Conservation (phyloP, 1,140 invertebrate genomes). For the Steinernema feltiae region DNA sequence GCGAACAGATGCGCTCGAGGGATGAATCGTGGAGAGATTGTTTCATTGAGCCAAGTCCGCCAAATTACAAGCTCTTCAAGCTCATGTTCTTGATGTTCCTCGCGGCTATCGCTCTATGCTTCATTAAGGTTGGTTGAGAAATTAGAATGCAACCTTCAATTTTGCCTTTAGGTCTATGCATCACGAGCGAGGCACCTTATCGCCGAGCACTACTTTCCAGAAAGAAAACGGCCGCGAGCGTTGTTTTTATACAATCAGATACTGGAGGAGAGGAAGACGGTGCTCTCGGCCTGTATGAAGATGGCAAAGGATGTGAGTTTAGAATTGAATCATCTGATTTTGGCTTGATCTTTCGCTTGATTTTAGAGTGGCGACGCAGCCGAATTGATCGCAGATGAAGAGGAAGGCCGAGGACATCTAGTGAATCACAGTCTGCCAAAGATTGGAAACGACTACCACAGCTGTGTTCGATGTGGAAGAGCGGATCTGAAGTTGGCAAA, state of each 20-base stretch:
- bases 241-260: constrained; percentile 35
- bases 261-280: constrained; percentile 23
- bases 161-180: constrained; percentile 37
- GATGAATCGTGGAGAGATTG: background rate
- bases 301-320: constrained; percentile 3
- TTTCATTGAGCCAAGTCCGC: background rate
- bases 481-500: constrained; percentile 27
- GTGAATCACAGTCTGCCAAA: background rate
- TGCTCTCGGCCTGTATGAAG: constrained; percentile 29
- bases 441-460: constrained; percentile 27
- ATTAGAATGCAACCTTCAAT: background rate
- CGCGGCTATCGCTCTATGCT: constrained; percentile 20
- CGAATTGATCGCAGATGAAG: background rate
- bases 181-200: constrained; percentile 28
- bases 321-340: no score
- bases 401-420: constrained; percentile 16
- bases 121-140: constrained; percentile 28
- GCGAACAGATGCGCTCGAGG: background rate
- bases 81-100: constrained; percentile 43
- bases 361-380: background rate
- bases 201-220: constrained; percentile 41
- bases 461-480: constrained; percentile 26
- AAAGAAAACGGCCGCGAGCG: constrained; percentile 26
- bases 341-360: no score
- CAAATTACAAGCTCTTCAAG: constrained; percentile 29